phyloP scores from a whole-genome alignment of 2,113 vertebrate genomes.

The Lethenteron reissneri region DNA sequence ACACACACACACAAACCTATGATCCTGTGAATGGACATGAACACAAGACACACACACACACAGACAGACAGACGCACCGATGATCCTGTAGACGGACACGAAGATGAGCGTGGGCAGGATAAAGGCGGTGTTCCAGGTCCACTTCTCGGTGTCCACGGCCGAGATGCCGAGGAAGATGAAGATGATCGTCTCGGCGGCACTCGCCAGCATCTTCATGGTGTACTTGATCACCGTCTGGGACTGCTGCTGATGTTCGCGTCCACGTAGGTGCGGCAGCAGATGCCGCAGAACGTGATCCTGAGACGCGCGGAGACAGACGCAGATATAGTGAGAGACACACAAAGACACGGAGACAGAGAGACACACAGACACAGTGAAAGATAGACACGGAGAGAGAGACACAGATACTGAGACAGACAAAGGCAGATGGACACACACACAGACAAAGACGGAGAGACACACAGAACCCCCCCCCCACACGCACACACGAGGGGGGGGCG shows the following conservation, averaged over 20 bases:
- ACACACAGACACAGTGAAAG: not conserved
- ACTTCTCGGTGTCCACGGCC: slow-evolving; percentile 78
- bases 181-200: slow-evolving; percentile 85
- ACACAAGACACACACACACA: no score
- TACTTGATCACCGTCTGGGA: slow-evolving; percentile 85
- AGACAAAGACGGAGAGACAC: not conserved
- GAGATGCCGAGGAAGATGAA: slow-evolving; percentile 95
- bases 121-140: slow-evolving; percentile 84
- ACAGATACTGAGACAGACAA: not conserved
- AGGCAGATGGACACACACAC: not conserved
- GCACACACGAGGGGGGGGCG: not conserved
- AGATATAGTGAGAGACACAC: not conserved
- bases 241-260: slow-evolving; percentile 91
- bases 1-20: no score
- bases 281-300: slow-evolving; percentile 83
- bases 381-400: not conserved
- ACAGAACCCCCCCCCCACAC: not conserved
- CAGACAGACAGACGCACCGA: slow-evolving; percentile 29
- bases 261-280: slow-evolving; percentile 86
- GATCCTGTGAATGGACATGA: no score
- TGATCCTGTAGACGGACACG: slow-evolving; percentile 70
- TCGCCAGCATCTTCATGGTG: slow-evolving; percentile 90
- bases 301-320: not conserved
- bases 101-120: slow-evolving; percentile 72
- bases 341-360: not conserved